Conservation (phyloP, 2,888 invertebrate genomes). For the Drosophila limbata region DNA sequence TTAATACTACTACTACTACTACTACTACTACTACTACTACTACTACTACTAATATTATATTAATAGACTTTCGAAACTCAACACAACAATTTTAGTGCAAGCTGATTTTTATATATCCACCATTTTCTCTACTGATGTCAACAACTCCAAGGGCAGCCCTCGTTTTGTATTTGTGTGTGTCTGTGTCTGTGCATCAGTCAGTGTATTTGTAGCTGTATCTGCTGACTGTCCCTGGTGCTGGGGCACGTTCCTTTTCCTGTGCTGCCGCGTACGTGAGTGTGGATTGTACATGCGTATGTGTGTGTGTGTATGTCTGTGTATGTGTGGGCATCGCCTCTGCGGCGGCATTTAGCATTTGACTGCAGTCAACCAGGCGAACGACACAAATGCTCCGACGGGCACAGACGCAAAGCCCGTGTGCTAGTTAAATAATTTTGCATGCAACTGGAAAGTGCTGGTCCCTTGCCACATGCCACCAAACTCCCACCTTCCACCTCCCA, state of each 20-base stretch:
- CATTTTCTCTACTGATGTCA: neutral
- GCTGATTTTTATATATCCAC: neutral
- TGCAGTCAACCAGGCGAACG: constrained; percentile 65
- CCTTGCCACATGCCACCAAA: neutral
- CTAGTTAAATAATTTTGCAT: constrained; percentile 74
- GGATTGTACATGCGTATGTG: constrained; percentile 14
- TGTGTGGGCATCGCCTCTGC: constrained; percentile 47
- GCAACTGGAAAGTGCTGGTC: constrained; percentile 45
- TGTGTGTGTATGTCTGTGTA: constrained; percentile 18
- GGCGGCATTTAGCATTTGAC: constrained; percentile 80
- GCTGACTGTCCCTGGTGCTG: constrained; percentile 52
- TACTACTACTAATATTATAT: no score
- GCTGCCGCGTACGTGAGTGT: constrained; percentile 67
- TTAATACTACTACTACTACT: no score
- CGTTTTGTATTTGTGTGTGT: constrained; percentile 16
- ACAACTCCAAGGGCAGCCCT: constrained; percentile 12
- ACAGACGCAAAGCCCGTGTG: constrained; percentile 54
- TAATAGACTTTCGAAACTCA: neutral
- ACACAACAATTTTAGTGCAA: neutral
- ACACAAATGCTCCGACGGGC: constrained; percentile 57
- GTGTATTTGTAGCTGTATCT: constrained; percentile 62
- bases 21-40: no score
- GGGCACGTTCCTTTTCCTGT: constrained; percentile 68
- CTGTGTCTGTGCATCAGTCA: constrained; percentile 20
- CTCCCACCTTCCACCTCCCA: neutral